Percentiles rank a stretch among this genome's conserved stretches.
These are phyloP conservation scores for Spizaetus ornatus DNA, from an alignment of 2,113 vertebrate genomes.

Conservation along the genomic window DNA sequence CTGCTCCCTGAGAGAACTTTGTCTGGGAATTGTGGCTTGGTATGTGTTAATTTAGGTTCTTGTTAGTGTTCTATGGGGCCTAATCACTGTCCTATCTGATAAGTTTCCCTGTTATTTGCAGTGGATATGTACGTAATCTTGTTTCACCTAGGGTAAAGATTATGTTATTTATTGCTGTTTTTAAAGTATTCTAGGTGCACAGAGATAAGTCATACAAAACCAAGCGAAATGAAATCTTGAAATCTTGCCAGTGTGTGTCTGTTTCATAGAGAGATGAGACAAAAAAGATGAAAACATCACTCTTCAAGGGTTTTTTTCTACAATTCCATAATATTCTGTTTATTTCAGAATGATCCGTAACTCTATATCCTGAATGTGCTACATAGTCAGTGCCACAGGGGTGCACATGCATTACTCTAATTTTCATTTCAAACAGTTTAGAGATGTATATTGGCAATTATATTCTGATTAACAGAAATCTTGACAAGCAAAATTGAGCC, in stretches of 20 bases:
- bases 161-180: not conserved
- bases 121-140: not conserved
- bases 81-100: not conserved
- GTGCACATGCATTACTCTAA: not conserved
- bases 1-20: not conserved
- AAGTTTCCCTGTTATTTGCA: slow-evolving; percentile 1
- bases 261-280: not conserved
- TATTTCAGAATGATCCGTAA: not conserved
- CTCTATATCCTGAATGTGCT: not conserved
- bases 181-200: not conserved
- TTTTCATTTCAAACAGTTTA: not conserved
- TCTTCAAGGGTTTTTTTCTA: not conserved
- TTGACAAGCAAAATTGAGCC: not conserved
- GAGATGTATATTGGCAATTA: not conserved
- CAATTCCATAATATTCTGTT: not conserved
- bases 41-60: not conserved
- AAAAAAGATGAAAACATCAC: not conserved
- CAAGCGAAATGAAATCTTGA: not conserved
- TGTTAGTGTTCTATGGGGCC: not conserved
- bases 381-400: not conserved
- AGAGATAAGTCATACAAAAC: not conserved
- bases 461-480: not conserved
- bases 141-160: not conserved
- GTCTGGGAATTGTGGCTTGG: not conserved
- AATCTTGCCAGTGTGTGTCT: not conserved